Conservation (phyloP, 2,888 invertebrate species). For the Plemyria rubiginata region DNA sequence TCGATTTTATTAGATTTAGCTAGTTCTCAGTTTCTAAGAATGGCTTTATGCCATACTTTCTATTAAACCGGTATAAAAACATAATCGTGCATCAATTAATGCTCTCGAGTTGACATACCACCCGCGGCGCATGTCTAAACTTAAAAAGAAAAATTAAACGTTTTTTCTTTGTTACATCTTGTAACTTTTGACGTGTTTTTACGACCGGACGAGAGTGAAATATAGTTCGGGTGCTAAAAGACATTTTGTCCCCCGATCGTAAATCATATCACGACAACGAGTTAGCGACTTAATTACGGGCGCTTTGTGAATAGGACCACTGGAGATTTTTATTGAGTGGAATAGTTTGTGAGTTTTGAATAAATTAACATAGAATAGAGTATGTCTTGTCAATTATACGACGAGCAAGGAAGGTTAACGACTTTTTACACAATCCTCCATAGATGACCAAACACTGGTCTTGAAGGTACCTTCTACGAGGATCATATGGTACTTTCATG, state of each 20-base stretch:
- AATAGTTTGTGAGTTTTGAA: constrained; percentile 20
- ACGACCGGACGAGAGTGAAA: constrained; percentile 43
- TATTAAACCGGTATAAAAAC: constrained; percentile 4
- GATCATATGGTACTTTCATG: too few species aligned
- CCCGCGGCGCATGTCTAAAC: constrained; percentile 36
- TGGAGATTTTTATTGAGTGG: constrained; percentile 36
- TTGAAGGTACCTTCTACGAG: too few species aligned
- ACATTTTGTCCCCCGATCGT: constrained; percentile 37
- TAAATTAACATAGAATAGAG: constrained; percentile 11
- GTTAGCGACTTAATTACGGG: constrained; percentile 42
- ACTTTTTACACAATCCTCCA: neutral
- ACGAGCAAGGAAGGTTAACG: neutral
- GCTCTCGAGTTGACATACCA: constrained; percentile 28
- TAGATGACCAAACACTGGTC: too few species aligned
- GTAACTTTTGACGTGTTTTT: constrained; percentile 40
- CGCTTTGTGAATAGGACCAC: constrained; percentile 42
- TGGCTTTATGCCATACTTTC: neutral
- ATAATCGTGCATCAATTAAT: constrained; percentile 5
- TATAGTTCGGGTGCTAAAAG: constrained; percentile 32
- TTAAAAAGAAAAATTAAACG: constrained; percentile 18
- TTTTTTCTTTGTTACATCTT: constrained; percentile 32
- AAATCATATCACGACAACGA: constrained; percentile 41
- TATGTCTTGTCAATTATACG: neutral
- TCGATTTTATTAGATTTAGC: too few species aligned
- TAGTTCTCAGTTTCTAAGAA: neutral